These are phyloP conservation scores for Clarias fuscus DNA, from an alignment of 2,797 vertebrate species.

Conservation along the genomic window DNA sequence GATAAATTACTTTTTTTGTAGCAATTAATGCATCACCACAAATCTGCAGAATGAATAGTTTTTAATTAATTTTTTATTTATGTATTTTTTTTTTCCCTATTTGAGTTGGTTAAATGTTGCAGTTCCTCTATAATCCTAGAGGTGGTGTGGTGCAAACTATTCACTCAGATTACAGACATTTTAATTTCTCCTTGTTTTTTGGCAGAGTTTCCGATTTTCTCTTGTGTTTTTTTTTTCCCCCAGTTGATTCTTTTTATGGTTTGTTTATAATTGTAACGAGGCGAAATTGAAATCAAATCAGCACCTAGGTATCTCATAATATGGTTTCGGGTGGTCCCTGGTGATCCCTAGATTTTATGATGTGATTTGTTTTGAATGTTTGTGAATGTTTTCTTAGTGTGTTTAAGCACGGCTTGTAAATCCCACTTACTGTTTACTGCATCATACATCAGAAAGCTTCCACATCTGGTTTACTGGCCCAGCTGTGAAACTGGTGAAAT, in stretches of 20 bases:
- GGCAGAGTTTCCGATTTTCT: background rate
- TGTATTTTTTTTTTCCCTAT: too few species aligned
- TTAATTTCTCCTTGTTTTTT: background rate
- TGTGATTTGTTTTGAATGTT: background rate
- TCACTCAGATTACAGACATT: background rate
- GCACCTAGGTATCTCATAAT: too few species aligned
- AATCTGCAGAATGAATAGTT: too few species aligned
- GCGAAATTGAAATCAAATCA: too few species aligned
- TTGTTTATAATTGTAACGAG: background rate
- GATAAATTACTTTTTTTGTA: too few species aligned
- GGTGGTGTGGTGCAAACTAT: too few species aligned
- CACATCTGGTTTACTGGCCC: constrained; percentile 1
- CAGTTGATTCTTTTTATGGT: background rate
- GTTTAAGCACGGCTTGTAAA: background rate
- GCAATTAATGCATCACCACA: too few species aligned
- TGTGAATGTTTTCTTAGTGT: background rate
- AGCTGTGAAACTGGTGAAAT: background rate
- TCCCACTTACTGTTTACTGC: background rate
- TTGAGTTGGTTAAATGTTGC: too few species aligned
- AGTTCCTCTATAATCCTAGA: too few species aligned
- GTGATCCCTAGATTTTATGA: background rate
- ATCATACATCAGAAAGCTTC: background rate
- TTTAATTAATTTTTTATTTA: too few species aligned
- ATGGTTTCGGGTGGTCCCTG: too few species aligned
- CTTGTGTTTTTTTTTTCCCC: background rate